A percentile compares a stretch with the other conserved stretches of the same genome.
Conservation (phyloP, 2,113 vertebrate species). For the Atrichornis clamosus region DNA sequence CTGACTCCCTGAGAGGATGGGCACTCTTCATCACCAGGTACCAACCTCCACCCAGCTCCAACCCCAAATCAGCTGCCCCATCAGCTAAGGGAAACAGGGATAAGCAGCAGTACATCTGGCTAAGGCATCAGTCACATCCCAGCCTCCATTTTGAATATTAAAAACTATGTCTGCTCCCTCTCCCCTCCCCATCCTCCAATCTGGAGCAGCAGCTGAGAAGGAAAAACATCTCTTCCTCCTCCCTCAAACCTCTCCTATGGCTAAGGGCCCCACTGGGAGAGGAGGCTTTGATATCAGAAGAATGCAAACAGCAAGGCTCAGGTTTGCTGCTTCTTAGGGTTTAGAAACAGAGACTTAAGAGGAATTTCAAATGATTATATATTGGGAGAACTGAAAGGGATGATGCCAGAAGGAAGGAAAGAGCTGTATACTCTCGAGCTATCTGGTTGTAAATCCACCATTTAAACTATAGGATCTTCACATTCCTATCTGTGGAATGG, state of each 20-base stretch:
- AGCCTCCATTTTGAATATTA: background rate
- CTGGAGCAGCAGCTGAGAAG: background rate
- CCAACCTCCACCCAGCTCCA: background rate
- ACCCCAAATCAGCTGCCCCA: background rate
- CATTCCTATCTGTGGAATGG: background rate
- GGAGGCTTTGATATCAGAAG: slow-evolving; percentile 47
- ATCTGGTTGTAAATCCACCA: background rate
- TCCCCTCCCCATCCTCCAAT: background rate
- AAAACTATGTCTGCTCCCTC: background rate
- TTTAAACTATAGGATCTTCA: background rate
- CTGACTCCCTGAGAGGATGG: background rate
- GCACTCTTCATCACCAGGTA: background rate
- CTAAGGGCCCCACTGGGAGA: background rate
- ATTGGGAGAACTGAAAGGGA: slow-evolving; percentile 5
- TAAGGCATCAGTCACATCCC: background rate
- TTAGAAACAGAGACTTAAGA: slow-evolving; percentile 40
- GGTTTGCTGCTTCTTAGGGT: slow-evolving; percentile 27
- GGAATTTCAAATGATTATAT: slow-evolving; percentile 33
- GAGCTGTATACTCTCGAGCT: background rate
- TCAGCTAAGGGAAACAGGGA: background rate
- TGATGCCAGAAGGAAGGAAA: slow-evolving; percentile 20
- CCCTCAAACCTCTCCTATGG: slow-evolving; percentile 36
- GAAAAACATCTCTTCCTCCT: slow-evolving; percentile 35
- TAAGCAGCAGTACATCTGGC: background rate
- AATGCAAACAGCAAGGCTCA: slow-evolving; percentile 41